A percentile compares a stretch with the other conserved stretches of the same genome.
These are phyloP conservation scores for Lithodes maja DNA, from an alignment of 2,888 invertebrate genomes.

Conservation along the genomic window DNA sequence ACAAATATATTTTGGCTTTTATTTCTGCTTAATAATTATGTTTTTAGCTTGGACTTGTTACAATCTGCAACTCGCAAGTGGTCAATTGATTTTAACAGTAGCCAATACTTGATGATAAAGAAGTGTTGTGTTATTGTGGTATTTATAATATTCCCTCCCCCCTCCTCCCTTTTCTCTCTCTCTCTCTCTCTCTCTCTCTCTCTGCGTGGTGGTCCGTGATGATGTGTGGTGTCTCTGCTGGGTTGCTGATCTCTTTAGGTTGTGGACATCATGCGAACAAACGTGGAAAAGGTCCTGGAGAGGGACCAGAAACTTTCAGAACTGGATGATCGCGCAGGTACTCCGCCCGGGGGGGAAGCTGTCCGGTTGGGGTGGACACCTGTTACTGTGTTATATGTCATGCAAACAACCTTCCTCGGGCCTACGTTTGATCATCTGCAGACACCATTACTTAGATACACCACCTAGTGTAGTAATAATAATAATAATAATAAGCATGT, in stretches of 20 bases:
- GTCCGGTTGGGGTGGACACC: neutral
- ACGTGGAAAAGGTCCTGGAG: slow-evolving; percentile 79
- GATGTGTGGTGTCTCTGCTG: slow-evolving; percentile 4
- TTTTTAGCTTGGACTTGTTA: too few species aligned
- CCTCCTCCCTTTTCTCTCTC: neutral
- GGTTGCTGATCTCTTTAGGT: slow-evolving; percentile 64
- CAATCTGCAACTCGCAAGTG: too few species aligned
- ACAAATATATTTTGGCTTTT: too few species aligned
- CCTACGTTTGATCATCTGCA: neutral
- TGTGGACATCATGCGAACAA: slow-evolving; percentile 71
- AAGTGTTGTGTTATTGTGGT: slow-evolving; percentile 12
- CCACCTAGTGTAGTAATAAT: too few species aligned
- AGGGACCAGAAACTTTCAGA: slow-evolving; percentile 96
- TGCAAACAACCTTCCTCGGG: neutral
- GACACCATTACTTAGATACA: too few species aligned
- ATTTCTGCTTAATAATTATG: too few species aligned
- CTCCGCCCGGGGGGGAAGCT: slow-evolving; percentile 13
- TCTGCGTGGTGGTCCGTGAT: slow-evolving; percentile 22
- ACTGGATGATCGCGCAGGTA: slow-evolving; percentile 92
- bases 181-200: slow-evolving; percentile 12
- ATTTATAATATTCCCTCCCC: neutral
- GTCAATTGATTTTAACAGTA: neutral
- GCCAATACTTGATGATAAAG: neutral
- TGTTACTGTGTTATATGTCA: neutral
- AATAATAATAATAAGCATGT: too few species aligned